Base-by-base conservation (phyloP, 2,797 vertebrate species). In the Apogon hyalosoma region DNA sequence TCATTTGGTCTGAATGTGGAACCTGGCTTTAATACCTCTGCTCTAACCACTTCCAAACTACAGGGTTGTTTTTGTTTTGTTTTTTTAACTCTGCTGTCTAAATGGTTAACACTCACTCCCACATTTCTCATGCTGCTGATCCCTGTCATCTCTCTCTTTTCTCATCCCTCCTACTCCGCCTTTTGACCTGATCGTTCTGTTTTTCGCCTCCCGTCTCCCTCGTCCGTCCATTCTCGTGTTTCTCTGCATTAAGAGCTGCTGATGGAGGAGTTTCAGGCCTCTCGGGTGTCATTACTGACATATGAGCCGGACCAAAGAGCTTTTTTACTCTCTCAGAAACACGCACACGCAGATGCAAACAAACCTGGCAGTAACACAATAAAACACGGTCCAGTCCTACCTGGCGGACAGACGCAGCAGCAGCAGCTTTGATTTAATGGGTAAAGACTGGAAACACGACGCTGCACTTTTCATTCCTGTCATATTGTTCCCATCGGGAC, bases 241-340 rank as follows among this genome's bases (percentile, higher is more conserved):
- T 75, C 68, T 69, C 83, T 33, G 80, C 84, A 79, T 74, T 33
- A 49, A 64, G 76, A 86, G 69, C 73, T 90, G 90, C 90, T 92
- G 90, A 93, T 78, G 4, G 54, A 82, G 71, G 74, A 55, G 58
- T 87, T 90, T 87, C 65, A 36, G 72, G 50, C 77, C 88, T 81
- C 88, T 63, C 28, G 62, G 84, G 84, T 85, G 73, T 85, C 74
- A 49, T 82, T 71, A 71, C 68, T 63, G 87, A 88, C 80, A 89
- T 91, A 73, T 72, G 85, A 88, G 87, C 79, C 42, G 48, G 47
- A 52, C 57, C 61, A 59, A 39, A 69, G 57, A 49, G 62, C 19
- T 55, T 39, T 72, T 75, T 50, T 53, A 49, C 43, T 12, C 38
- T 47, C 13, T 5, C 43, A 46, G 45, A 38, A 45, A 61, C 36